Evolutionary conservation across 2,888 invertebrate genomes (phyloP).

Genomic region (Drosophila mimica): DNA sequence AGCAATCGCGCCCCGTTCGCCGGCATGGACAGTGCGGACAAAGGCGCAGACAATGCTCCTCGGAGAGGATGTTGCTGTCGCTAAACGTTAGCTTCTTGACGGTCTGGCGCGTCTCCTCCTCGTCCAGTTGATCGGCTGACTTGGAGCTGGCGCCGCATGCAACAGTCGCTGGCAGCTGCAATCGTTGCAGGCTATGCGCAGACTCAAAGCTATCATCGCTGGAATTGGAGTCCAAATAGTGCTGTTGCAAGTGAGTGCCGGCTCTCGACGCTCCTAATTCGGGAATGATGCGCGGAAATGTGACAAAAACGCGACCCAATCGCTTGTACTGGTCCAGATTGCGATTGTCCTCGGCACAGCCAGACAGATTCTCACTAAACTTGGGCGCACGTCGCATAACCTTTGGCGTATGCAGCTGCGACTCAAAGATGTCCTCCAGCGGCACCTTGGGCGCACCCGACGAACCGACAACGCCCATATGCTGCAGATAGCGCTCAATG

Average conservation of each 20-base stretch:
- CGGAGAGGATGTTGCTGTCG: constrained; percentile 83
- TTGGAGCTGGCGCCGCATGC: constrained; percentile 84
- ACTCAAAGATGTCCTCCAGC: constrained; percentile 84
- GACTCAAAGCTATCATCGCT: constrained; percentile 83
- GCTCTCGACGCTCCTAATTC: constrained; percentile 39
- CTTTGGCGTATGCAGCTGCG: constrained; percentile 86
- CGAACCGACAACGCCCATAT: constrained; percentile 61
- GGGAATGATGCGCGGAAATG: constrained; percentile 83
- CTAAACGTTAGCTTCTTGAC: constrained; percentile 84
- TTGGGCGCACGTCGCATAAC: constrained; percentile 89
- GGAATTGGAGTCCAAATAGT: constrained; percentile 85
- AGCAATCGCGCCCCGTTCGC: constrained; percentile 71
- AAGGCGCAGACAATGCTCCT: constrained; percentile 75
- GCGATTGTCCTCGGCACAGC: constrained; percentile 88
- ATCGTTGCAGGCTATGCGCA: constrained; percentile 75
- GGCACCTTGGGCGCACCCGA: constrained; percentile 71
- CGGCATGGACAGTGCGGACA: constrained; percentile 83
- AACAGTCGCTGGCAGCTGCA: constrained; percentile 51
- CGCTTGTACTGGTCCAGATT: constrained; percentile 87
- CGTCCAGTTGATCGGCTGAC: constrained; percentile 87
- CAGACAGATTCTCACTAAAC: constrained; percentile 88
- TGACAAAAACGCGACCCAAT: constrained; percentile 86
- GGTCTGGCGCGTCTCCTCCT: constrained; percentile 79
- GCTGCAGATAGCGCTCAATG: constrained; percentile 84
- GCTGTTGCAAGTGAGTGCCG: constrained; percentile 58